Evolutionary conservation across 1,140 invertebrate species (phyloP).

Genomic region (Aporrectodea caliginosa): DNA sequence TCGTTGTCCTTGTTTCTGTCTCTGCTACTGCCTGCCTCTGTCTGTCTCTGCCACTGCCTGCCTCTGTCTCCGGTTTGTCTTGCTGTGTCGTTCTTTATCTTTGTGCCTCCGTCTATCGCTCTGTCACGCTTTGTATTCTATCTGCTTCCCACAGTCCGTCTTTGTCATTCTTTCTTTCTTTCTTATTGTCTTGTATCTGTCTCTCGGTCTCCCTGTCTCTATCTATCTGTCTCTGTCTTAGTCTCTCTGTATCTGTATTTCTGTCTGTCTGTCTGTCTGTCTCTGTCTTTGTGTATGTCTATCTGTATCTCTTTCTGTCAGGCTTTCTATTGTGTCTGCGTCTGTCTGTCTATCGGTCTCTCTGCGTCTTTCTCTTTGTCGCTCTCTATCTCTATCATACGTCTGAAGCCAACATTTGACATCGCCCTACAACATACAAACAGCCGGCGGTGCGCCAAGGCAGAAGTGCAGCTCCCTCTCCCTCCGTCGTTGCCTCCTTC

Average conservation of each 20-base stretch:
- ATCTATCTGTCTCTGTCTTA: neutral
- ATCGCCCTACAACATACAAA: too few relatives aligned
- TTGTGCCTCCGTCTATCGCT: neutral
- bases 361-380: neutral
- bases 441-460: too few relatives aligned
- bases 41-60: neutral
- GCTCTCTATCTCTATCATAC: neutral
- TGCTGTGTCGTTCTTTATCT: neutral
- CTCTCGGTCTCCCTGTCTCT: neutral
- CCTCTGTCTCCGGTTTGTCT: neutral
- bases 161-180: neutral
- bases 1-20: neutral
- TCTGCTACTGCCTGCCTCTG: neutral
- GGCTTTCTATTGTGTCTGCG: too few relatives aligned
- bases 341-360: neutral
- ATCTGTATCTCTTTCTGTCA: neutral
- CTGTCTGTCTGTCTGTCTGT: constrained; percentile 1
- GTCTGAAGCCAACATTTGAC: too few relatives aligned
- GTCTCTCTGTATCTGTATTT: too few relatives aligned
- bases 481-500: too few relatives aligned
- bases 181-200: too few relatives aligned
- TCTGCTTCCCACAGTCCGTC: neutral
- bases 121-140: neutral
- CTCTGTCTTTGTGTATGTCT: neutral
- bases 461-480: too few relatives aligned